Percentiles rank a stretch among this genome's conserved stretches.
These are phyloP conservation scores for Hystrix cristata DNA, from an alignment of 2,113 vertebrate genomes.

Conservation along the genomic window DNA sequence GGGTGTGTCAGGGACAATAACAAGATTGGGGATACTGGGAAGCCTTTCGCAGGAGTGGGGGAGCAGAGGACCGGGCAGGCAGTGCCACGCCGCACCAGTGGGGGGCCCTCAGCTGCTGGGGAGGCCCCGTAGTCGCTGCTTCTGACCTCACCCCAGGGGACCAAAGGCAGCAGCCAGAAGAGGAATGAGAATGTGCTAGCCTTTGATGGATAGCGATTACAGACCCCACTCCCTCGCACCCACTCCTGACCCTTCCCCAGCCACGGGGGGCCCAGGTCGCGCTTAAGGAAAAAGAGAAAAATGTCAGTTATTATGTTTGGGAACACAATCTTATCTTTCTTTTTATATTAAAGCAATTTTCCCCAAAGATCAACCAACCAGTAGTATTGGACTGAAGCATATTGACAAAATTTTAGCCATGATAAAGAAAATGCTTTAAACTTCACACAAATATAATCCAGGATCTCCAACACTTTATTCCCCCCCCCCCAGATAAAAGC, in stretches of 20 bases:
- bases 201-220: neutral
- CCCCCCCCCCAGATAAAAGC: neutral
- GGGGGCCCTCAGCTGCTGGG: neutral
- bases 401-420: conserved; percentile 39
- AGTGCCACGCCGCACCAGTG: too few relatives aligned
- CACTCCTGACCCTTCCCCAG: conserved; percentile 44
- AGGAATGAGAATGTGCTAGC: neutral
- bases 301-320: conserved; percentile 59
- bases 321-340: conserved; percentile 64
- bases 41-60: rapidly evolving
- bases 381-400: conserved; percentile 22
- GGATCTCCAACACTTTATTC: neutral
- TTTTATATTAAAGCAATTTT: conserved; percentile 58
- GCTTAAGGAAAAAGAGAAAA: conserved; percentile 58
- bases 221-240: neutral
- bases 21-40: rapidly evolving
- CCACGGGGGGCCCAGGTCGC: conserved; percentile 45
- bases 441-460: neutral
- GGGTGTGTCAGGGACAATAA: neutral
- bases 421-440: conserved; percentile 16
- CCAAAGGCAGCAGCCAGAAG: neutral
- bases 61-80: neutral
- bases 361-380: conserved; percentile 36
- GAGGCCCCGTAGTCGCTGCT: conserved; percentile 8
- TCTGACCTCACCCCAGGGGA: conserved; percentile 33